phyloP scores from a whole-genome alignment of 2,888 invertebrate genomes.

The Nomada flava region DNA sequence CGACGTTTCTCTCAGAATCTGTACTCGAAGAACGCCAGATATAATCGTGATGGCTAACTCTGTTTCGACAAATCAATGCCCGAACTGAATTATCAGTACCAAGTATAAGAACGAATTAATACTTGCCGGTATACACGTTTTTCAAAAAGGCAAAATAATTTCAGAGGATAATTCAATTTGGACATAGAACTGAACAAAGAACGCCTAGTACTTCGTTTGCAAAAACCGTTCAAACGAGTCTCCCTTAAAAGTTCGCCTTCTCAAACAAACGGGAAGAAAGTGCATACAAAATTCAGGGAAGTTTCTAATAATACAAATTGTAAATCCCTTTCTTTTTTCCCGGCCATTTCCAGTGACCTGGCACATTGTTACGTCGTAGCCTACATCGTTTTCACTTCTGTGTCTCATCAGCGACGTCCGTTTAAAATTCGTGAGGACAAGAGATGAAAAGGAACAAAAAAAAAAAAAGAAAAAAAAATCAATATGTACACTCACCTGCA shows the following conservation, averaged over 20 bases:
- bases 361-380: constrained; percentile 72
- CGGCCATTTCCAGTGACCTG: constrained; percentile 82
- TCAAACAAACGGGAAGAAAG: neutral
- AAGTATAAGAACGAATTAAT: too few relatives aligned
- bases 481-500: constrained; percentile 91
- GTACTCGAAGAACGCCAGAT: constrained; percentile 11
- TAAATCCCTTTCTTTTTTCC: constrained; percentile 26
- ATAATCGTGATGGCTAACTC: constrained; percentile 5
- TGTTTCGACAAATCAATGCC: neutral
- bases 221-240: neutral
- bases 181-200: constrained; percentile 10
- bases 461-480: constrained; percentile 17
- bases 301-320: constrained; percentile 11
- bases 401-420: constrained; percentile 65
- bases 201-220: neutral
- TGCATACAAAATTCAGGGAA: neutral
- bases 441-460: neutral
- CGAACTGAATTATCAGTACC: constrained; percentile 1
- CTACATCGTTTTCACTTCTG: constrained; percentile 30
- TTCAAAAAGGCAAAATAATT: neutral
- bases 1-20: constrained; percentile 28
- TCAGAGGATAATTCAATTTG: constrained; percentile 7
- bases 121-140: too few relatives aligned
- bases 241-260: constrained; percentile 13
- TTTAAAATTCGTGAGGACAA: constrained; percentile 37